Evolutionary conservation across 2,888 invertebrate genomes (phyloP), one percentile per base, ranked within the genome.

Genomic region (Papilio elwesi): DNA sequence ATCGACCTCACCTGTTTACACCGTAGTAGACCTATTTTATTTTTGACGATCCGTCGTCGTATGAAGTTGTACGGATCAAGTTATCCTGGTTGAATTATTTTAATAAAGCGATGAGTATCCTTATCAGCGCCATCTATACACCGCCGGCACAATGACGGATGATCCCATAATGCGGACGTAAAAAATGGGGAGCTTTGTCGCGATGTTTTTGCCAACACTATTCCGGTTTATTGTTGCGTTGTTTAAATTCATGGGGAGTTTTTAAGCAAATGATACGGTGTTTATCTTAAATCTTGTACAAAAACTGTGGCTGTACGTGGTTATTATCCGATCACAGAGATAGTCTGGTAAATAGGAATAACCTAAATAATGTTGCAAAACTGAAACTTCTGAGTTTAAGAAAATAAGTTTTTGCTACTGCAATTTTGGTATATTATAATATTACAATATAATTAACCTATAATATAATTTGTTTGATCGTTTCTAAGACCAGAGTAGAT

Each of bases 191-290:
- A 70, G 77, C 83, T 82, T 89, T 90, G 87, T 90, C 71, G 73
- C 72, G 73, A 77, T 74, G 85, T 91, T 91, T 92, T 90, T 90
- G 82, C 81, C 78, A 76, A 66, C 82, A 83, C 85, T 86, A 88
- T 88, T 87, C 87, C 87, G 84, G 87, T 83, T 86, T 86, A 90
- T 93, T 93, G 92, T 92, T 87, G 85, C 82, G 82, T 85, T 90
- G 88, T 88, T 88, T 90, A 90, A 92, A 92, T 91, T 92, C 87
- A 90, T 90, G 87, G 90, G 89, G 89, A 43, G 89, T 91, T 91
- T n/a, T 93, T 92, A 92, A 89, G 92, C 92, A 91, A 93, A 92
- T 93, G 93, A 93, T 91, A 93, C 43, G 9, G 43, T 77, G 80
- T 76, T 78, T 84, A 90, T 89, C 87, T 83, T 76, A 68, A 76